Percentiles rank a stretch among this genome's conserved stretches.
Evolutionary conservation across 2,888 invertebrate species (phyloP).

Genomic region (Lepidocyrtoides sp.): DNA sequence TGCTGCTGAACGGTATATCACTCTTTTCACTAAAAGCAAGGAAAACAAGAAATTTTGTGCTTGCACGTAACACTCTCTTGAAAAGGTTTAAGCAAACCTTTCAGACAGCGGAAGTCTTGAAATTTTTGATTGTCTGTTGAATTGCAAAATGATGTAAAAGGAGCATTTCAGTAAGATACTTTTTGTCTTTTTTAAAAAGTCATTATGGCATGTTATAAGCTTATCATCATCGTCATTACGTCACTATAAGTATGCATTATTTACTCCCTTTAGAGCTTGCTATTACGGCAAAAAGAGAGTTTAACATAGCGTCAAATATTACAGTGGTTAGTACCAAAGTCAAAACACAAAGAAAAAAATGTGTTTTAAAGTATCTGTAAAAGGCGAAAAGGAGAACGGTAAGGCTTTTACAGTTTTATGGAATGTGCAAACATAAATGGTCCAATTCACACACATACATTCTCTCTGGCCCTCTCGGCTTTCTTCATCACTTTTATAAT

Average conservation of each 20-base stretch:
- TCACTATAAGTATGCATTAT: not conserved
- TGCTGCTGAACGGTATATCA: no score
- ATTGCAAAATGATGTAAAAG: not conserved
- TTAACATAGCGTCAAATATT: not conserved
- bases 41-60: not conserved
- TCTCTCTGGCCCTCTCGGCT: not conserved
- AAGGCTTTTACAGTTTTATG: conserved; percentile 40
- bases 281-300: no score
- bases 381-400: not conserved
- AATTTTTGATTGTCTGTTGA: not conserved
- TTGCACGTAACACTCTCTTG: not conserved
- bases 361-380: conserved; percentile 22
- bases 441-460: not conserved
- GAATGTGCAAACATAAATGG: conserved; percentile 28
- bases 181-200: not conserved
- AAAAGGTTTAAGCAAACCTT: not conserved
- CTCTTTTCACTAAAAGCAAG: not conserved
- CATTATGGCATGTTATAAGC: no score
- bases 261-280: no score
- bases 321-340: not conserved
- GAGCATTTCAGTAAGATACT: not conserved
- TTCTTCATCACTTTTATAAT: not conserved
- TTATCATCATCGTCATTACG: no score
- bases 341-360: not conserved
- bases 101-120: not conserved